Evolutionary conservation across 2,888 invertebrate species (phyloP).

Genomic region (Nasonovia ribisnigri): DNA sequence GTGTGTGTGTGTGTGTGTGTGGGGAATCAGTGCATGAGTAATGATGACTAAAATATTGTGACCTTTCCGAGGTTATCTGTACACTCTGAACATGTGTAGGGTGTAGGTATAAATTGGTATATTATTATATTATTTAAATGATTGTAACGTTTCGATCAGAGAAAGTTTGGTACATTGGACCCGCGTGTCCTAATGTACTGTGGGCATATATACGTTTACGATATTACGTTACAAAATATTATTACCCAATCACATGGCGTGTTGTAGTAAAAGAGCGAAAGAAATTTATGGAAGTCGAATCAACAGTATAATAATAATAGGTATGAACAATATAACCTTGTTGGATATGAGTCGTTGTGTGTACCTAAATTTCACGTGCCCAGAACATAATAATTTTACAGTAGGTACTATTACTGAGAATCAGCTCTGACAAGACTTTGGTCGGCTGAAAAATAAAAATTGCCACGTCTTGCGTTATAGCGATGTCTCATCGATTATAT

Average conservation of each 20-base stretch:
- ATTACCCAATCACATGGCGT: not conserved
- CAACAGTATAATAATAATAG: not conserved
- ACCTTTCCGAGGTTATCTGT: constrained; percentile 21
- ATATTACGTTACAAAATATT: not conserved
- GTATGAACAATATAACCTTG: not conserved
- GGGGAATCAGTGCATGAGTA: not conserved
- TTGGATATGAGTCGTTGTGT: not conserved
- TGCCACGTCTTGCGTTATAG: not conserved
- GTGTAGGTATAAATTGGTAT: not conserved
- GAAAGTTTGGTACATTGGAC: constrained; percentile 23
- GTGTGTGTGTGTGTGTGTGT: not conserved
- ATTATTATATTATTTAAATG: not conserved
- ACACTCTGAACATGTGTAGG: not conserved
- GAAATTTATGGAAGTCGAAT: not conserved
- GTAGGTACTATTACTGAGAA: not conserved
- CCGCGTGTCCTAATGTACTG: not conserved
- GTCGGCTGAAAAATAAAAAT: not conserved
- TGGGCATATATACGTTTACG: not conserved
- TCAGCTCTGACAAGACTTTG: not conserved
- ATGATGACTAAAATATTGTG: not conserved
- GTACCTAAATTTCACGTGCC: not conserved
- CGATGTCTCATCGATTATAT: not conserved
- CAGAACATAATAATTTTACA: not conserved
- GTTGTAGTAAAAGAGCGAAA: not conserved
- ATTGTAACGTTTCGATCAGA: not conserved